Evolutionary conservation across 2,888 invertebrate species (phyloP), one percentile per base, ranked within the genome.

Genomic region (Autographa pulchrina): DNA sequence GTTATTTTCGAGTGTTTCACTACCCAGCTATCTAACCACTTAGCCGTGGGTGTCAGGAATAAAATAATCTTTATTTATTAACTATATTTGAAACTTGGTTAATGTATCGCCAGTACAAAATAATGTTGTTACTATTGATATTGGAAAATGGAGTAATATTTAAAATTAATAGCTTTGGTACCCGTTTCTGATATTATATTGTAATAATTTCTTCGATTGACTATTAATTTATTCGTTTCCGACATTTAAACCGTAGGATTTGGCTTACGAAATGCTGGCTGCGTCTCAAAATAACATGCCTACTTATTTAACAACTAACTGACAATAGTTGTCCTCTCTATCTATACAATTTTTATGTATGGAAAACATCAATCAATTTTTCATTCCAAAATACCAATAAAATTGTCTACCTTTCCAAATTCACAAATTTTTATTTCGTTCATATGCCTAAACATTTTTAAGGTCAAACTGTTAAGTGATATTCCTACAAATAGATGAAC

Each of bases 1-100:
- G 86, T 92, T 90, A 91, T 87, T 85, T 87, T 81, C 82, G 79
- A 85, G 86, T 88, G 88, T 89, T 89, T 87, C 85, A 86, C 83
- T 86, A 84, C 84, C 85, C 79, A 0, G 48, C 13, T 48, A n/a
- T 48, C 48, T 6, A 35, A 65, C 82, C 82, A 86, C 87, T 88
- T 86, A 84, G 72, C 80, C 77, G 90, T 91, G 88, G 91, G 91
- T 86, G 91, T 81, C 54, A 5, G 71, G 77, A 82, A 80, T 75
- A 68, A 63, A 76, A 65, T 80, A 77, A 84, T 77, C 78, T 82
- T 77, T 81, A 75, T 82, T 80, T 82, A 83, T 81, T 75, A 38
- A 60, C 41, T 65, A 70, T 78, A 77, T 77, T 78, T 75, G 62
- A 68, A 20, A 69, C 64, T 72, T 62, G 32, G 71, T 65, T 82